A percentile compares a stretch with the other conserved stretches of the same genome.
Conservation (phyloP, 2,113 vertebrate genomes). For the Campylomormyrus numenius region DNA sequence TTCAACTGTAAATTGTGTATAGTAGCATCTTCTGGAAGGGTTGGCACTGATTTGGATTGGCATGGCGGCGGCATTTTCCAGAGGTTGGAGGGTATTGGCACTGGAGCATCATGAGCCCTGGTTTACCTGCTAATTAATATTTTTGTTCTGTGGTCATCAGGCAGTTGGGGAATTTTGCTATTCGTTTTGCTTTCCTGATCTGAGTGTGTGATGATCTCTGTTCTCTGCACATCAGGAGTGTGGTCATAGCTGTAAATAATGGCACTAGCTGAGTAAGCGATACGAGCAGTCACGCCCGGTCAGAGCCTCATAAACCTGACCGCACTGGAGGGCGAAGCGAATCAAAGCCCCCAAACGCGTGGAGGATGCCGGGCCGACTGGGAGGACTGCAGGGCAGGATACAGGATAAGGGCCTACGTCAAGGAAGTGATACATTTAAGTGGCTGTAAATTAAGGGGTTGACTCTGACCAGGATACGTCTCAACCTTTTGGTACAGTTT, state of each 20-base stretch:
- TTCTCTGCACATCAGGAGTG: not conserved
- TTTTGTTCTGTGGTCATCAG: not conserved
- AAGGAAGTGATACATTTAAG: slow-evolving; percentile 15
- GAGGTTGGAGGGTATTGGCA: not conserved
- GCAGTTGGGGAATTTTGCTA: not conserved
- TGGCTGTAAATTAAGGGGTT: slow-evolving; percentile 13
- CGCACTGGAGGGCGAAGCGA: not conserved
- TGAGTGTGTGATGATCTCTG: not conserved
- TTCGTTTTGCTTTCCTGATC: not conserved
- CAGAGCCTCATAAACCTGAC: not conserved
- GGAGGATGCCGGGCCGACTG: not conserved
- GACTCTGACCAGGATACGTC: not conserved
- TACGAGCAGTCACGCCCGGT: not conserved
- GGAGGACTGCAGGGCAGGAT: not conserved
- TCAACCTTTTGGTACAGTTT: not conserved
- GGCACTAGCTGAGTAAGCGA: not conserved
- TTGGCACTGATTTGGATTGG: not conserved
- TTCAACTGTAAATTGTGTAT: not conserved
- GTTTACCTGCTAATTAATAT: not conserved
- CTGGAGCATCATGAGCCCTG: not conserved
- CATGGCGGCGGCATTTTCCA: not conserved
- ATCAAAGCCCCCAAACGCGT: not conserved
- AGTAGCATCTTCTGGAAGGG: not conserved
- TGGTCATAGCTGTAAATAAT: not conserved
- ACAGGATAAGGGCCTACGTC: slow-evolving; percentile 3